Percentiles rank a stretch among this genome's conserved stretches.
These are phyloP conservation scores for Numida meleagris DNA, from an alignment of 2,113 vertebrate genomes.

Conservation along the genomic window DNA sequence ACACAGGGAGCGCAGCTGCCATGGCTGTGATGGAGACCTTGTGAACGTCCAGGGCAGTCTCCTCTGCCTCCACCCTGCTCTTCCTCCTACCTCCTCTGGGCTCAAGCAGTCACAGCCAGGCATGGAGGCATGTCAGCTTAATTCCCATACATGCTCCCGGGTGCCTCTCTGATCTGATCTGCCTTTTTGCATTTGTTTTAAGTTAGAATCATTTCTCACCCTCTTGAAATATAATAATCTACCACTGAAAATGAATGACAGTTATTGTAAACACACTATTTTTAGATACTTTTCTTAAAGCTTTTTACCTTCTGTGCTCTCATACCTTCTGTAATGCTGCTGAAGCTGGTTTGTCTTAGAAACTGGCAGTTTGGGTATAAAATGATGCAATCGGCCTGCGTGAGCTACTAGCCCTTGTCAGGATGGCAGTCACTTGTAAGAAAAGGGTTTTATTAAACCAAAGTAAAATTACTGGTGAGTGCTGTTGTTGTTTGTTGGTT, in stretches of 20 bases:
- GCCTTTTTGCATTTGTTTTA: slow-evolving; percentile 39
- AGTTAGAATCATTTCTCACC: background rate
- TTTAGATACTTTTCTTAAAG: slow-evolving; percentile 34
- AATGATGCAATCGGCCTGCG: background rate
- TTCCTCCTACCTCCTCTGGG: background rate
- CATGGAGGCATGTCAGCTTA: background rate
- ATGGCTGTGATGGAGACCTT: background rate
- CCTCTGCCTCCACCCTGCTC: background rate
- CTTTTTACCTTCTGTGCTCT: background rate
- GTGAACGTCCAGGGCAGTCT: background rate
- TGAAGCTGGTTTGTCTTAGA: background rate
- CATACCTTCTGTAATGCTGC: background rate
- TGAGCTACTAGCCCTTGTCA: background rate
- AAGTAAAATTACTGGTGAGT: background rate
- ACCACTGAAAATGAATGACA: slow-evolving; percentile 34
- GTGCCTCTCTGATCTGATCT: background rate
- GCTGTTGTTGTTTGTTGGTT: background rate
- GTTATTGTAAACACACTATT: slow-evolving; percentile 22
- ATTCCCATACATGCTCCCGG: background rate
- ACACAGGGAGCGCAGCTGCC: background rate
- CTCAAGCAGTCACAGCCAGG: background rate
- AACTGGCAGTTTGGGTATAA: background rate
- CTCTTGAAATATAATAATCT: slow-evolving; percentile 24
- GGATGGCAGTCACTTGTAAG: background rate
- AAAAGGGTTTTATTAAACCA: background rate